These are phyloP conservation scores for Zosterops pallidus DNA, from an alignment of 2,113 vertebrate species.

Conservation along the genomic window DNA sequence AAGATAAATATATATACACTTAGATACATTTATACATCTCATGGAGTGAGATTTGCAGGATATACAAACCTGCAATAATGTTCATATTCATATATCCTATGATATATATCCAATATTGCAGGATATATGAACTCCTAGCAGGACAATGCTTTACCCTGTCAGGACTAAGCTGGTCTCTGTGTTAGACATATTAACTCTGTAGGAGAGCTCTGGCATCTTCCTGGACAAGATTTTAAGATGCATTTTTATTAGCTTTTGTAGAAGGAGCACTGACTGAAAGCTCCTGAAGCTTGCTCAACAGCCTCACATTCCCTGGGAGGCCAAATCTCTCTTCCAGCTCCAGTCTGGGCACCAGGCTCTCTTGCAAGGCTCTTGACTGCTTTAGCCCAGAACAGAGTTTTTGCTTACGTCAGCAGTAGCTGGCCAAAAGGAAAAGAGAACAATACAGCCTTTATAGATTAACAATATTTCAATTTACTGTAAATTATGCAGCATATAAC, in stretches of 20 bases:
- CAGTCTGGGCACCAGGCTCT: not conserved
- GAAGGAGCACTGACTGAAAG: not conserved
- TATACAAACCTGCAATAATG: not conserved
- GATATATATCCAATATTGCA: not conserved
- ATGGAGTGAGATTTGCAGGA: not conserved
- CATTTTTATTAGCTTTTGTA: constrained; percentile 21
- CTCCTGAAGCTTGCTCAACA: not conserved
- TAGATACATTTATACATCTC: not conserved
- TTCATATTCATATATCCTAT: not conserved
- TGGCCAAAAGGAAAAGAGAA: constrained; percentile 27
- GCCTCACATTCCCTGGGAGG: not conserved
- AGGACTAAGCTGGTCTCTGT: not conserved
- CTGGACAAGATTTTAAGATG: not conserved
- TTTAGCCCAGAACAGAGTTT: constrained; percentile 24
- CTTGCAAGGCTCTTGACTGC: not conserved
- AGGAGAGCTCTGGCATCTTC: constrained; percentile 8
- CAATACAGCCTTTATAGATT: constrained; percentile 35
- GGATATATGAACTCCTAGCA: not conserved
- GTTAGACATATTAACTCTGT: not conserved
- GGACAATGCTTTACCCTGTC: not conserved
- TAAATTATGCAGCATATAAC: not conserved
- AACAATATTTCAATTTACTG: constrained; percentile 46
- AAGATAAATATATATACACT: not conserved
- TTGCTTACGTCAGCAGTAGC: constrained; percentile 11
- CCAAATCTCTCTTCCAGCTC: constrained; percentile 21